Conservation (phyloP, 2,797 vertebrate genomes). For the Coregonus ussuriensis region DNA sequence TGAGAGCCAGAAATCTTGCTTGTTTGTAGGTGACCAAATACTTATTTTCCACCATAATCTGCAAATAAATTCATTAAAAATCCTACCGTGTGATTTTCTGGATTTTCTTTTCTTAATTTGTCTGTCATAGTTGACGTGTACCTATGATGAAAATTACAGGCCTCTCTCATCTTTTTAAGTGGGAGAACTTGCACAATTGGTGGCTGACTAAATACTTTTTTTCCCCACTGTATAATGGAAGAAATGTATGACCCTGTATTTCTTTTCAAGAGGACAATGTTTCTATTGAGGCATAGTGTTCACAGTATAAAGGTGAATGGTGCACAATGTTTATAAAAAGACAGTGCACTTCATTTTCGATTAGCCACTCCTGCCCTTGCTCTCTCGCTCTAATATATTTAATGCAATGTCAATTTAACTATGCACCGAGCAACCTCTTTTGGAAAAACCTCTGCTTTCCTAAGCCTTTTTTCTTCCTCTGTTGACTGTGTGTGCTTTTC, state of each 20-base stretch:
- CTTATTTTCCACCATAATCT: too few species aligned
- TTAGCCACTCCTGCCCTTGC: neutral
- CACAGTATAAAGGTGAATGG: neutral
- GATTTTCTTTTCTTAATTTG: too few species aligned
- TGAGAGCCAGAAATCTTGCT: too few species aligned
- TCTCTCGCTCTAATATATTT: neutral
- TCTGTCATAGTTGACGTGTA: too few species aligned
- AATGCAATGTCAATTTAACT: conserved; percentile 3
- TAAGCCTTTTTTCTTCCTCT: neutral
- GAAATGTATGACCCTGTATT: neutral
- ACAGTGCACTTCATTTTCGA: neutral
- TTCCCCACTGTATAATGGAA: too few species aligned
- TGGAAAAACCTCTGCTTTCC: neutral
- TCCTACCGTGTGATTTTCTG: too few species aligned
- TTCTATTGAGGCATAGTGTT: neutral
- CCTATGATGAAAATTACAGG: too few species aligned
- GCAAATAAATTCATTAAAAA: too few species aligned
- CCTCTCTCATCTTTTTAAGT: too few species aligned
- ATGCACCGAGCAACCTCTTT: neutral
- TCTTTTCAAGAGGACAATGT: neutral
- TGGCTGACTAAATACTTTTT: too few species aligned
- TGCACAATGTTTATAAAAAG: neutral
- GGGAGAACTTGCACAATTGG: too few species aligned
- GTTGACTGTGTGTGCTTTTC: conserved; percentile 19
- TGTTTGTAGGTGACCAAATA: too few species aligned